Evolutionary conservation across 2,113 vertebrate genomes (phyloP).

Genomic region (Hyla sarda): DNA sequence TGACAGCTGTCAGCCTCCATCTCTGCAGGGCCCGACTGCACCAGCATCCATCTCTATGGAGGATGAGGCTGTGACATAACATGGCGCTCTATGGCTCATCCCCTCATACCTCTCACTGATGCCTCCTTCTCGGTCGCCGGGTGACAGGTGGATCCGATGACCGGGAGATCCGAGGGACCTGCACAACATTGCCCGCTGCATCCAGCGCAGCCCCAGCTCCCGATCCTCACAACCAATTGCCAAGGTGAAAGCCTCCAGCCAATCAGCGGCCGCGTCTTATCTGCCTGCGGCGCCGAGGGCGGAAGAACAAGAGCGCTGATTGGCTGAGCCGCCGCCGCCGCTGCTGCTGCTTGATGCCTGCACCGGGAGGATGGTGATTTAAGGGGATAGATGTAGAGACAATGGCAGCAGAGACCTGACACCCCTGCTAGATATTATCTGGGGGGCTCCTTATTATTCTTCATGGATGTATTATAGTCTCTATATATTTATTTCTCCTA

Average conservation of each 20-base stretch:
- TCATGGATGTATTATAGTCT: no score
- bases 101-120: neutral
- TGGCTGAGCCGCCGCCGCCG: neutral
- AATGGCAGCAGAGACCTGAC: neutral
- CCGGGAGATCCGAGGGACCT: neutral
- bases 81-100: neutral
- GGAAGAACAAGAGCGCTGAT: neutral
- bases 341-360: neutral
- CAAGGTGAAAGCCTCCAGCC: neutral
- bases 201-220: conserved; percentile 19
- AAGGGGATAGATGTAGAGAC: neutral
- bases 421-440: neutral
- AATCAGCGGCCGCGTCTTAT: neutral
- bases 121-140: neutral
- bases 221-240: conserved; percentile 22
- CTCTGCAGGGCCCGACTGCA: neutral
- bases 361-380: conserved; percentile 3
- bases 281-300: neutral
- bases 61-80: neutral
- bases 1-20: neutral
- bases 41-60: neutral
- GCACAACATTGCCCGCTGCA: conserved; percentile 17
- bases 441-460: neutral
- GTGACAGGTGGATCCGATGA: neutral
- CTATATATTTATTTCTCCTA: no score